These are phyloP conservation scores for Dinoponera quadriceps DNA, from an alignment of 1,140 invertebrate species.

Conservation along the genomic window DNA sequence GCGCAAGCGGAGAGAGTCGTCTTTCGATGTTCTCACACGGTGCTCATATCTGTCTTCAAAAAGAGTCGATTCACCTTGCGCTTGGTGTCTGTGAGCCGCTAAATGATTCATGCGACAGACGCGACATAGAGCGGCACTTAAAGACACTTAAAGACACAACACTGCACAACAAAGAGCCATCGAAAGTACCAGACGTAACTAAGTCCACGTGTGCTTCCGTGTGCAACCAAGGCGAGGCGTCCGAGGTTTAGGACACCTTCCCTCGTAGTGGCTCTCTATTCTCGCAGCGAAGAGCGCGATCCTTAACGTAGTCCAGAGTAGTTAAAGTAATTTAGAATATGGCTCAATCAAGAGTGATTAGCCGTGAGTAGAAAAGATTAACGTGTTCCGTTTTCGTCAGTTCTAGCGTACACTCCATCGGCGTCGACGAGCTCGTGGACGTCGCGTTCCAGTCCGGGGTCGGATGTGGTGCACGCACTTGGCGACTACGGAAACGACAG, in stretches of 20 bases:
- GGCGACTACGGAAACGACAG: constrained; percentile 64
- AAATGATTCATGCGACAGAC: constrained; percentile 14
- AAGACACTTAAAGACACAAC: not conserved
- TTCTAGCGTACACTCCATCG: constrained; percentile 49
- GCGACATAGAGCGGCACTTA: not conserved
- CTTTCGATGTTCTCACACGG: too few relatives aligned
- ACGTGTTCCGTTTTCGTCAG: not conserved
- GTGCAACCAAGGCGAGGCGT: not conserved
- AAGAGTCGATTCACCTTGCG: not conserved
- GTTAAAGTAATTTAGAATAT: not conserved
- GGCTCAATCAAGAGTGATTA: not conserved
- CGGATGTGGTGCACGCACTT: constrained; percentile 80
- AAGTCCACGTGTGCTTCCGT: not conserved
- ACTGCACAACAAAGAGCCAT: not conserved
- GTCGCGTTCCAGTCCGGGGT: constrained; percentile 58
- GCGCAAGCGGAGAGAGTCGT: not conserved
- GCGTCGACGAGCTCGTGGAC: constrained; percentile 37
- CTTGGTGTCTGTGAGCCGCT: not conserved
- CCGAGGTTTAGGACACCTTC: not conserved
- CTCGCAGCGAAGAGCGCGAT: not conserved
- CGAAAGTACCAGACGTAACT: not conserved
- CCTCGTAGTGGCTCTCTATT: not conserved
- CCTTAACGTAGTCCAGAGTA: not conserved
- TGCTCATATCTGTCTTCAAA: not conserved
- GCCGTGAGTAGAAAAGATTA: not conserved